Base-by-base conservation (phyloP, 2,113 vertebrate genomes). In the Megaceryle torquata region DNA sequence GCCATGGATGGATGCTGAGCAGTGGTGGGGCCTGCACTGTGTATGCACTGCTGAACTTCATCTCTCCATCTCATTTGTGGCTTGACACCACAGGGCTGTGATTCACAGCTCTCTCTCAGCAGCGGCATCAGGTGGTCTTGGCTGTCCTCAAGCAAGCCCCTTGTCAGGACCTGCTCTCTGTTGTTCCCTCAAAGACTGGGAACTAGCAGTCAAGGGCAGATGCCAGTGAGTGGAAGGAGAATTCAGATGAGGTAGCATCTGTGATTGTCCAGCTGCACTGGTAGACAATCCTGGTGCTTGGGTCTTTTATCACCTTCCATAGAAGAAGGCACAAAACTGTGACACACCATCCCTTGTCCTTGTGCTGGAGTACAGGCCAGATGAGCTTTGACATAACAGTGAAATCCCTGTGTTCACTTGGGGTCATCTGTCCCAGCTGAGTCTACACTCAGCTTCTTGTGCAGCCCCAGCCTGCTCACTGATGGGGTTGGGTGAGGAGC, bases 71-170 rank as follows among this genome's bases (percentile, higher is more conserved):
- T 51, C 24, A 51, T n/a, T 5, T 39, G 14, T 39, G 7, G 31
- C 31, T 56, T 1, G 4, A 11, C 43, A 4, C 54, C 31, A 8
- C 0, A 1, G 54, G 28, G 33, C 61, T 11, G 35, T 18, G 48
- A n/a, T 39, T 41, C 3, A 2, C 61, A 39, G 56, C 41, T 44
- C 53, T 28, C 39, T 15, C 31, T 0, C 2, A 68, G 29, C 35
- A 51, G 11, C 70, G 53, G 44, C 6, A 0, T 35, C 67, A 21
- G 12, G 51, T 24, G 18, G 25, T 67, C 21, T 35, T 56, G 2
- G 2, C 28, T 46, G 24, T 33, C 21, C 44, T 51, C 2, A 1
- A 53, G 51, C 24, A 59, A 59, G 51, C 12, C 21, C 29, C 70
- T 43, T 41, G 9, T 29, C 39, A 54, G 75, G n/a, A n/a, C 10